A percentile compares a stretch with the other conserved stretches of the same genome.
phyloP scores from a whole-genome alignment of 1,140 invertebrate species.

The Stegodyphus dumicola region DNA sequence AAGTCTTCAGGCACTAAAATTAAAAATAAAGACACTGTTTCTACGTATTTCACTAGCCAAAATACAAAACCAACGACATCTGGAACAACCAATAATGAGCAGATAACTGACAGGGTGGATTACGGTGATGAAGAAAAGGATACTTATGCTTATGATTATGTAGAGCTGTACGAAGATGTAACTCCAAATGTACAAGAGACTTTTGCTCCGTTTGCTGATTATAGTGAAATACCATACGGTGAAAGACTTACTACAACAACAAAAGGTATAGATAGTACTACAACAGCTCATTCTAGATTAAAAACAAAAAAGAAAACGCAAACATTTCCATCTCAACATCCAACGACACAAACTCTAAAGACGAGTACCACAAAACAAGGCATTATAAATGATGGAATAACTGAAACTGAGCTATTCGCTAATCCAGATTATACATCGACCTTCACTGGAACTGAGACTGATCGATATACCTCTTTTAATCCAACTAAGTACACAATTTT shows the following conservation, averaged over 20 bases:
- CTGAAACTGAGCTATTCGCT: neutral
- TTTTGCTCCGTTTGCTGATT: slow-evolving; percentile 31
- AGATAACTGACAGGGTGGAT: no score
- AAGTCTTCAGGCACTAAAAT: no score
- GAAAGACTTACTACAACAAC: slow-evolving; percentile 6
- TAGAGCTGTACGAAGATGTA: slow-evolving; percentile 12
- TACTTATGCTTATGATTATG: slow-evolving; percentile 45
- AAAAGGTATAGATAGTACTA: neutral
- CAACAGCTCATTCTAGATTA: neutral
- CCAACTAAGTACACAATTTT: slow-evolving; percentile 12
- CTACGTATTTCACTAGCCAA: no score
- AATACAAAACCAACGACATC: no score
- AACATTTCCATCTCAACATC: neutral
- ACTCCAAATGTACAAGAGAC: slow-evolving; percentile 11
- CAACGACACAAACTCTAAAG: neutral
- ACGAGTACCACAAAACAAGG: neutral
- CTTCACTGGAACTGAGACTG: neutral
- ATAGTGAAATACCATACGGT: slow-evolving; percentile 4
- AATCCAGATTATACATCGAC: neutral
- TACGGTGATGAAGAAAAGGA: slow-evolving; percentile 1
- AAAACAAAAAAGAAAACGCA: slow-evolving; percentile 24
- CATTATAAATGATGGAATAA: neutral
- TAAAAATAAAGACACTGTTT: no score
- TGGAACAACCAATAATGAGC: no score
- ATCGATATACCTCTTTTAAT: neutral